Base-by-base conservation (phyloP, 2,888 invertebrate species). In the Drosophila mimetica region DNA sequence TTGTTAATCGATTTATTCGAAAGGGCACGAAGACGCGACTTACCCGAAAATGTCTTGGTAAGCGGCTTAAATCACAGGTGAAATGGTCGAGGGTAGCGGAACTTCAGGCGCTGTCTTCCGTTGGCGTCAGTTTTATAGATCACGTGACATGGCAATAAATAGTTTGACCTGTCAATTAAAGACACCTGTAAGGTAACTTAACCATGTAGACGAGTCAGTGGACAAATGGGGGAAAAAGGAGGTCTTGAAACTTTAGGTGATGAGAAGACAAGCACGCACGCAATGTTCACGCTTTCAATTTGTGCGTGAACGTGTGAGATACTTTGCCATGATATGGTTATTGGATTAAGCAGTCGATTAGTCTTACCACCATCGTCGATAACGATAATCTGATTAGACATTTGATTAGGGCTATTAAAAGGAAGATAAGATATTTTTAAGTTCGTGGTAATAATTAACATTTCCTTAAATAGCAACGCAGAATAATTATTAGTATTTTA, bases 101-200 rank as follows among this genome's bases (percentile, higher is more conserved):
- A 28, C 18, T 1, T 32, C 32, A 32, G 48, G 48, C n/a, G 32
- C 39, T 44, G 51, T 57, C 61, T 72, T 59, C 51, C 39, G 42
- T 9, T 39, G 44, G 44, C 55, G 58, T 57, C 72, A 75, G 61
- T 50, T 76, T 74, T 77, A 73, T 77, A 86, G 84, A 86, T 83
- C 86, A 86, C 84, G 83, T 83, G 83, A 83, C 79, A 66, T 70
- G 86, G 75, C 84, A 63, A 76, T 83, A 86, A 82, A 86, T 83
- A 82, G 86, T 82, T 85, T 70, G 52, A 52, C 66, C 82, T 83
- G 82, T 83, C 86, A 86, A 83, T 86, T 83, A 83, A 83, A 80
- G 80, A 83, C 82, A 83, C 84, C 83, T 83, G 82, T 69, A 25
- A 18, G 11, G 11, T 11, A 6, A 6, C 25, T 7, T 7, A 25